These are phyloP conservation scores for Nesometra sesokonis DNA, from an alignment of 35 echinoderm and acorn worm genomes.

Conservation along the genomic window DNA sequence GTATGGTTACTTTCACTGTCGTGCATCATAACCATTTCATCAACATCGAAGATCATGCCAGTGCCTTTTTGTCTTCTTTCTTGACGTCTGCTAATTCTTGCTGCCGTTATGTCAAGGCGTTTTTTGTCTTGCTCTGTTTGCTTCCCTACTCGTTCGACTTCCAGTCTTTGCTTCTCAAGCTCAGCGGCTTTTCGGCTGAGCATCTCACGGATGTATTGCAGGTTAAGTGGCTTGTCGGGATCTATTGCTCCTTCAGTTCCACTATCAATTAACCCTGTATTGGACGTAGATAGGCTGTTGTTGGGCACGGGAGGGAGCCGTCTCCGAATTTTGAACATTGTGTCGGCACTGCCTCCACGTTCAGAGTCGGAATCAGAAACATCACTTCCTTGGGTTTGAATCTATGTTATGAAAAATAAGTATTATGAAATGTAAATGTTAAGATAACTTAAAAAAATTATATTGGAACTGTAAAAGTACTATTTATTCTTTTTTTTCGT, in stretches of 20 bases:
- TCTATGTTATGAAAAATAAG: not conserved
- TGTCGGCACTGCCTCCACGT: slow-evolving; percentile 64
- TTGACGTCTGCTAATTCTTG: slow-evolving; percentile 27
- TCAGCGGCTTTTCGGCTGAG: slow-evolving; percentile 74
- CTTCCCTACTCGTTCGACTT: slow-evolving; percentile 40
- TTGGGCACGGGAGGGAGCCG: slow-evolving; percentile 64
- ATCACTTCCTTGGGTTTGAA: not conserved
- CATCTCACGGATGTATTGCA: slow-evolving; percentile 66
- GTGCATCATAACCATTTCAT: not conserved
- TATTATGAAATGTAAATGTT: too few relatives aligned
- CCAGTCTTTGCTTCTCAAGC: slow-evolving; percentile 58
- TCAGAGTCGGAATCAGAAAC: slow-evolving; percentile 79
- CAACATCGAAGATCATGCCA: not conserved
- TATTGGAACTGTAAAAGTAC: too few relatives aligned
- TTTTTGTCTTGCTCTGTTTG: slow-evolving; percentile 16
- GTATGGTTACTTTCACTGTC: not conserved
- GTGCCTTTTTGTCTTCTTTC: slow-evolving; percentile 26
- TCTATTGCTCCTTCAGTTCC: slow-evolving; percentile 28
- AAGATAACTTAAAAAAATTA: too few relatives aligned
- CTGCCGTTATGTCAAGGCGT: slow-evolving; percentile 22
- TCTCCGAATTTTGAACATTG: slow-evolving; percentile 56
- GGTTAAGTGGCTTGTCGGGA: slow-evolving; percentile 43
- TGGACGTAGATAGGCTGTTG: slow-evolving; percentile 22
- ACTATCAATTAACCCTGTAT: not conserved
- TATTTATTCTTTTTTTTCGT: too few relatives aligned